Evolutionary conservation across 2,113 vertebrate species (phyloP).

Genomic region (Tragelaphus buxtoni): DNA sequence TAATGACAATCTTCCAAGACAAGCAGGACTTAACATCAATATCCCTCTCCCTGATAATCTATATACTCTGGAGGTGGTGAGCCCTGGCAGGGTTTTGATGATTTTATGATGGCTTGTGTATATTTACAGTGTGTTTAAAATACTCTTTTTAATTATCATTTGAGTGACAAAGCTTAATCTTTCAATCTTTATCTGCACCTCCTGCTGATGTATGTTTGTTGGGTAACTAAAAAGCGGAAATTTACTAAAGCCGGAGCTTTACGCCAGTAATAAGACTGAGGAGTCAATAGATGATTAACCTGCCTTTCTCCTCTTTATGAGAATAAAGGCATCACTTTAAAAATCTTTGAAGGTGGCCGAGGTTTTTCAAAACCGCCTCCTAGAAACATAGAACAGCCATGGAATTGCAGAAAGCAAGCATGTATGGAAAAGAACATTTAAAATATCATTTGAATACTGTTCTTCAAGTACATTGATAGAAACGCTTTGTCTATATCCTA

Average conservation of each 20-base stretch:
- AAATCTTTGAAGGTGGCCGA: slow-evolving; percentile 18
- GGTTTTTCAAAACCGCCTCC: slow-evolving; percentile 22
- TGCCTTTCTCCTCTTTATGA: slow-evolving; percentile 39
- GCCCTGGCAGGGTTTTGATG: slow-evolving; percentile 55
- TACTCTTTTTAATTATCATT: slow-evolving; percentile 76
- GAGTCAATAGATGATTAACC: slow-evolving; percentile 65
- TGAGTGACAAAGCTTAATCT: slow-evolving; percentile 77
- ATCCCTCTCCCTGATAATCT: slow-evolving; percentile 59
- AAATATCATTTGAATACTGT: background rate
- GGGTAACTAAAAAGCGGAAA: slow-evolving; percentile 66
- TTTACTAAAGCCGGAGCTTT: slow-evolving; percentile 62
- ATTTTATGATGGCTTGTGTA: slow-evolving; percentile 68
- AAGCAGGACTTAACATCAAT: slow-evolving; percentile 70
- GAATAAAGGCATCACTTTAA: slow-evolving; percentile 52
- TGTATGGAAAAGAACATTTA: background rate
- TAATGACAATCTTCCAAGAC: slow-evolving; percentile 70
- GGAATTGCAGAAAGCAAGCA: background rate
- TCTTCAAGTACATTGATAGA: background rate
- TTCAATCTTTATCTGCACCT: slow-evolving; percentile 67
- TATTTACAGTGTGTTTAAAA: slow-evolving; percentile 78
- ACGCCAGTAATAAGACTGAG: slow-evolving; percentile 43
- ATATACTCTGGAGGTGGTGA: slow-evolving; percentile 55
- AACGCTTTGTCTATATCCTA: background rate
- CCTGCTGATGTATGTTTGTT: slow-evolving; percentile 66
- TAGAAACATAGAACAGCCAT: background rate